Evolutionary conservation across 2,113 vertebrate species (phyloP).

Genomic region (Amphiprion ocellaris): DNA sequence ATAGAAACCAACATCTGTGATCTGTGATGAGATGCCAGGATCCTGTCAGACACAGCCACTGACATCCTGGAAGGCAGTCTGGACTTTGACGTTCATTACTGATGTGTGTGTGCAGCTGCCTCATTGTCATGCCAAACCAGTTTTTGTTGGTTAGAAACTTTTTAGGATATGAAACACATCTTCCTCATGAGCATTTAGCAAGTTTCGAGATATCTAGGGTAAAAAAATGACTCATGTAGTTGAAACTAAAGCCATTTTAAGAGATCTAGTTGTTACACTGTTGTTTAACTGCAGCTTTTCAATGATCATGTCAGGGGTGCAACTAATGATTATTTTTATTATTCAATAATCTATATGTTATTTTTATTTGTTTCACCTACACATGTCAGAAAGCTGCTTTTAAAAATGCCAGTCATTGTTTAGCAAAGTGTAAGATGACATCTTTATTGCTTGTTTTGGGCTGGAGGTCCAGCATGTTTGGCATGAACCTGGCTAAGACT

Average conservation of each 20-base stretch:
- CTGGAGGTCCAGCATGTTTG: too few relatives aligned
- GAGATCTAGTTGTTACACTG: not conserved
- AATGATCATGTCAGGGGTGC: not conserved
- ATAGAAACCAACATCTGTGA: constrained; percentile 20
- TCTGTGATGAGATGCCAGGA: constrained; percentile 7
- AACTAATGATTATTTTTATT: not conserved
- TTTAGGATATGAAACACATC: not conserved
- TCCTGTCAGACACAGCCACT: constrained; percentile 8
- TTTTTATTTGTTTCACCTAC: too few relatives aligned
- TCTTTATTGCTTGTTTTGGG: too few relatives aligned
- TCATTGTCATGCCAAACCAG: not conserved
- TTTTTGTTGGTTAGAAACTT: not conserved
- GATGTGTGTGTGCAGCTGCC: not conserved
- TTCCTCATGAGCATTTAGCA: too few relatives aligned
- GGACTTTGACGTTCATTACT: not conserved
- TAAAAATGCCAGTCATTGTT: too few relatives aligned
- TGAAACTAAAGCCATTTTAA: too few relatives aligned
- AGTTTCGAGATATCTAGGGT: too few relatives aligned
- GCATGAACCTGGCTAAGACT: too few relatives aligned
- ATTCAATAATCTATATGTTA: not conserved
- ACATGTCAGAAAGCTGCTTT: too few relatives aligned
- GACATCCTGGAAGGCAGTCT: constrained; percentile 5
- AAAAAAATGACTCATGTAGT: too few relatives aligned
- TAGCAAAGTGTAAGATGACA: too few relatives aligned
- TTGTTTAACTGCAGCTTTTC: not conserved